These are phyloP conservation scores for Cyanoliseus patagonus DNA, from an alignment of 2,113 vertebrate species.

Conservation along the genomic window DNA sequence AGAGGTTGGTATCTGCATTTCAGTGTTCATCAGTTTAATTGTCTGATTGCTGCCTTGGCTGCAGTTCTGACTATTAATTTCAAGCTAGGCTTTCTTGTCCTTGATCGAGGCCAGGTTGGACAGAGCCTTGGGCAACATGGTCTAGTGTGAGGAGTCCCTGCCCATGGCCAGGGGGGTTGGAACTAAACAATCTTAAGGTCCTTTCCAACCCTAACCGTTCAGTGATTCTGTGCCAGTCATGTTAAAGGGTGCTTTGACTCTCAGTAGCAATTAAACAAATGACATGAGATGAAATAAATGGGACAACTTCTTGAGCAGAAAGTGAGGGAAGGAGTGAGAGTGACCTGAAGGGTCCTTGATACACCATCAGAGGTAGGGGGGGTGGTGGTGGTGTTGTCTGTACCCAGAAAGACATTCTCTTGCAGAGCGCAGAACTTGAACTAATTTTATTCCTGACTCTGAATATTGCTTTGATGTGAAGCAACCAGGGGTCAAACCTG, in stretches of 20 bases:
- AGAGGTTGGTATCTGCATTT: neutral
- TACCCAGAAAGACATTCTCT: neutral
- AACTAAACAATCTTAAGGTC: neutral
- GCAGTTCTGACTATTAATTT: neutral
- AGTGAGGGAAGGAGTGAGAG: neutral
- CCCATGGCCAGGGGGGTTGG: neutral
- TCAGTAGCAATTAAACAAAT: neutral
- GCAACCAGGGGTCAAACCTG: neutral
- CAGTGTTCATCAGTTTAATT: accelerated
- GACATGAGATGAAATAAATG: neutral
- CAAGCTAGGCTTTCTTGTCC: neutral
- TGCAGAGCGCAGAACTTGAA: neutral
- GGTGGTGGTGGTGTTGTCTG: neutral
- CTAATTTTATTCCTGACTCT: neutral
- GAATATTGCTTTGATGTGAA: neutral
- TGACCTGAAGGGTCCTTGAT: neutral
- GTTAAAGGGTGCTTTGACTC: neutral
- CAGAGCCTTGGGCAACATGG: neutral
- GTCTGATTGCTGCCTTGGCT: neutral
- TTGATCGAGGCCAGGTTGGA: neutral
- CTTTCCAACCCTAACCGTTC: neutral
- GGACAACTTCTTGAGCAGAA: neutral
- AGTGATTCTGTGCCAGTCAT: neutral
- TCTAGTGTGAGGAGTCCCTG: neutral
- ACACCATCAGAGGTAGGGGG: accelerated